A percentile compares a stretch with the other conserved stretches of the same genome.
phyloP scores from a whole-genome alignment of 2,797 vertebrate genomes.

The Malacoctenus gilli region DNA sequence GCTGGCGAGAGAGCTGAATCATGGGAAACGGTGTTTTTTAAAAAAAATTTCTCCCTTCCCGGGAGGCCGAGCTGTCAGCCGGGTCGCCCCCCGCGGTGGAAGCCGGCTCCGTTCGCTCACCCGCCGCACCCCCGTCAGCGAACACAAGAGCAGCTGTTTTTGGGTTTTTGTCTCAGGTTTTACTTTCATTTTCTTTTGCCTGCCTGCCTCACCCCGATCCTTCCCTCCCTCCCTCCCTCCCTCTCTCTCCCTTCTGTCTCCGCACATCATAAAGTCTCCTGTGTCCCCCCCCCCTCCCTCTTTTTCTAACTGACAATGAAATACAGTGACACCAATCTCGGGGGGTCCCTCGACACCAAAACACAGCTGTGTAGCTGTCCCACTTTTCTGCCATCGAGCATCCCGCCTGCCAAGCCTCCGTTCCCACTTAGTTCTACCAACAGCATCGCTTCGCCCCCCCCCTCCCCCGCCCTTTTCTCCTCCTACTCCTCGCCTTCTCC shows the following conservation, averaged over 20 bases:
- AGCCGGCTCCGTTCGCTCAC: conserved; percentile 54
- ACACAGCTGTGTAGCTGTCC: conserved; percentile 84
- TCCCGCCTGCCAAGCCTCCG: conserved; percentile 64
- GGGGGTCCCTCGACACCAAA: conserved; percentile 74
- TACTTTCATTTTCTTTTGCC: conserved; percentile 19
- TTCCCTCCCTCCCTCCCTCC: too few species aligned
- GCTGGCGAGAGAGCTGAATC: conserved; percentile 40
- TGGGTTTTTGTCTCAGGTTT: conserved; percentile 38
- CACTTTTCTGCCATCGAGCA: conserved; percentile 77
- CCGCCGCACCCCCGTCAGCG: conserved; percentile 42
- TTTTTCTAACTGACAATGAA: conserved; percentile 77
- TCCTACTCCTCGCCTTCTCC: conserved; percentile 15
- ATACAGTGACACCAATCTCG: conserved; percentile 81
- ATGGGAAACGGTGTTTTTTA: conserved; percentile 61
- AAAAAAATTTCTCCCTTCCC: too few species aligned
- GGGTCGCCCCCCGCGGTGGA: conserved; percentile 46
- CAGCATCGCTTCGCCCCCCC: conserved; percentile 45
- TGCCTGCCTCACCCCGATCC: conserved; percentile 17
- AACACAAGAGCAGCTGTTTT: conserved; percentile 62
- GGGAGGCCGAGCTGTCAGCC: conserved; percentile 12
- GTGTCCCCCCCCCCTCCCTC: conserved; percentile 56
- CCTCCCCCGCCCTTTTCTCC: conserved; percentile 31
- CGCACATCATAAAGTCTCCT: conserved; percentile 44
- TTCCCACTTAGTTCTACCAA: conserved; percentile 67
- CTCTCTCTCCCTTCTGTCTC: conserved; percentile 30